Percentiles rank a stretch among this genome's conserved stretches.
Conservation (phyloP, 1,140 invertebrate genomes). For the Papilio machaon region DNA sequence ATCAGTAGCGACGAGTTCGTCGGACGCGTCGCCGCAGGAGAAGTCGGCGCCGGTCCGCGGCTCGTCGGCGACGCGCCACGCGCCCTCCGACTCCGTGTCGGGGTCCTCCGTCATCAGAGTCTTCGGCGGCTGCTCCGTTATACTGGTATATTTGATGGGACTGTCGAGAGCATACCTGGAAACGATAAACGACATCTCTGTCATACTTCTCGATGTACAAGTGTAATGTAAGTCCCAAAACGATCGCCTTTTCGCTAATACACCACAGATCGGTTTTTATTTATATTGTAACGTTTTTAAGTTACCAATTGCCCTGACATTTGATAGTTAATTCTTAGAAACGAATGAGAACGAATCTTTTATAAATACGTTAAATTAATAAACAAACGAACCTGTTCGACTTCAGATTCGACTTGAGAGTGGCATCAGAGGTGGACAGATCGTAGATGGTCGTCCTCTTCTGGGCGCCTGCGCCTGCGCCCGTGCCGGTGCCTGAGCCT, state of each 20-base stretch:
- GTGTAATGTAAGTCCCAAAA: too few species aligned
- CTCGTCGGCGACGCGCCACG: constrained; percentile 57
- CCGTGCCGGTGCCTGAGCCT: background rate
- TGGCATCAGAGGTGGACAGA: background rate
- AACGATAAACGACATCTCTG: background rate
- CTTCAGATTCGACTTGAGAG: constrained; percentile 39
- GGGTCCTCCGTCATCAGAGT: constrained; percentile 58
- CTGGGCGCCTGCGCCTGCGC: constrained; percentile 13
- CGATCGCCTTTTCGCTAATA: too few species aligned
- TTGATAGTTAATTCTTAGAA: background rate
- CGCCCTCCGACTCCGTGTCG: constrained; percentile 59
- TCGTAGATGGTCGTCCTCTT: background rate
- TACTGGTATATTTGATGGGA: constrained; percentile 1
- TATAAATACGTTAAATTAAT: too few species aligned
- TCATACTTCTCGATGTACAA: background rate
- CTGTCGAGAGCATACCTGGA: background rate
- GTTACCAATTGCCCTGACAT: too few species aligned
- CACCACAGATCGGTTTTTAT: too few species aligned
- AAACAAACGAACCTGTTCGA: constrained; percentile 42
- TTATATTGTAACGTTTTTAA: too few species aligned
- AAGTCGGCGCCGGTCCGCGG: constrained; percentile 60
- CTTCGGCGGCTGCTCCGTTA: constrained; percentile 54
- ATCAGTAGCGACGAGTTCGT: constrained; percentile 49
- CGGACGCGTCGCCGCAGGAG: constrained; percentile 57
- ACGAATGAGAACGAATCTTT: background rate